phyloP scores from a whole-genome alignment of 2,888 invertebrate genomes.

The Seira musarum region DNA sequence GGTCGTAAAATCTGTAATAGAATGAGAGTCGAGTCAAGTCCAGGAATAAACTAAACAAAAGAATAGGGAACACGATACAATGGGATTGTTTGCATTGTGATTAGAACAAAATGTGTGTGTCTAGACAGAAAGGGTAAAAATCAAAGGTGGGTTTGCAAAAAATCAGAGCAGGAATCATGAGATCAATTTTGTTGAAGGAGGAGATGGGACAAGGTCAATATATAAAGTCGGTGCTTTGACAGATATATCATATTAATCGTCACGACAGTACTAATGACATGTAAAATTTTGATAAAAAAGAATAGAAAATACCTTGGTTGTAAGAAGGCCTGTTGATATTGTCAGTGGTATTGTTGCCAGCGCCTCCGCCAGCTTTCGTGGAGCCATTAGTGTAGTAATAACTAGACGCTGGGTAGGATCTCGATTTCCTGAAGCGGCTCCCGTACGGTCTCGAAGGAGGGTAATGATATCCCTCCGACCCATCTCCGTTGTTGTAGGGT shows the following conservation, averaged over 20 bases:
- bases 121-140: slow-evolving; percentile 3
- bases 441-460: slow-evolving; percentile 62
- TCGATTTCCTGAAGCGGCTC: slow-evolving; percentile 66
- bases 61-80: too few relatives aligned
- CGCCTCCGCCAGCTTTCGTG: slow-evolving; percentile 56
- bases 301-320: slow-evolving; percentile 68
- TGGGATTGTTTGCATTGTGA: slow-evolving; percentile 1
- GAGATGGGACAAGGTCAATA: slow-evolving; percentile 27
- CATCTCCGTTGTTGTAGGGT: slow-evolving; percentile 53
- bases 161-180: not conserved
- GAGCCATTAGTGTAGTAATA: slow-evolving; percentile 68
- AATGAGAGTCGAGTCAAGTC: not conserved
- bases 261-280: too few relatives aligned
- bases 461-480: slow-evolving; percentile 47
- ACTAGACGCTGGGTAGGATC: slow-evolving; percentile 67
- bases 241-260: too few relatives aligned
- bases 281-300: not conserved
- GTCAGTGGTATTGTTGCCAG: slow-evolving; percentile 60
- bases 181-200: slow-evolving; percentile 31
- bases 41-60: too few relatives aligned
- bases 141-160: not conserved
- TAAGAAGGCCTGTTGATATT: slow-evolving; percentile 69
- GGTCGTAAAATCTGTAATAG: slow-evolving; percentile 46
- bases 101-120: not conserved
- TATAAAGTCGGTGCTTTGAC: too few relatives aligned